These are phyloP conservation scores for Imbricaverruca yamaguchii DNA, from an alignment of 2,888 invertebrate genomes.

Conservation along the genomic window DNA sequence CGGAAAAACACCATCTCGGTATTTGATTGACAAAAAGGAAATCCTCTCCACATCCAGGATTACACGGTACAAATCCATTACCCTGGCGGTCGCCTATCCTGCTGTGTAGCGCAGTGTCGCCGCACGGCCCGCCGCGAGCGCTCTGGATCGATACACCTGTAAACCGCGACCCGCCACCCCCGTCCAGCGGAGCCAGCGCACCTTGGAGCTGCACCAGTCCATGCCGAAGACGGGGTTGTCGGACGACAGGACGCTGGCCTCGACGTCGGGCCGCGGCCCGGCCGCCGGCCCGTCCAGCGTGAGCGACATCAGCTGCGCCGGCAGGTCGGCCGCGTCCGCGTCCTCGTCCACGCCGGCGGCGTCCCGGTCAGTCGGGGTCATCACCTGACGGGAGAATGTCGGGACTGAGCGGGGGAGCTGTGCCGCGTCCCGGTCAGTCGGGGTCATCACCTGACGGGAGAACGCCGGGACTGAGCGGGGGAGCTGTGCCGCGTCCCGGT, in stretches of 20 bases:
- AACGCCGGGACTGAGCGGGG: no score
- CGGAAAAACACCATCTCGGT: no score
- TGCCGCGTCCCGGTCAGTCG: not conserved
- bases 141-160: no score
- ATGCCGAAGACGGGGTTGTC: constrained; percentile 64
- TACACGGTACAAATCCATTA: no score
- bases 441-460: constrained; percentile 1
- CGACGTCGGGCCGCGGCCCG: constrained; percentile 47
- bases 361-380: not conserved
- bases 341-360: constrained; percentile 36
- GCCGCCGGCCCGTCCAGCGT: not conserved
- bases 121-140: no score
- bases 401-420: no score
- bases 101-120: no score
- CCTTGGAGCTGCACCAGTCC: constrained; percentile 56
- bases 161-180: not conserved
- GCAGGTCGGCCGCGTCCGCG: constrained; percentile 26
- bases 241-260: constrained; percentile 56
- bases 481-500: no score
- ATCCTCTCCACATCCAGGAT: no score
- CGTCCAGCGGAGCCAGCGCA: constrained; percentile 36
- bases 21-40: no score
- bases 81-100: no score
- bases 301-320: not conserved
- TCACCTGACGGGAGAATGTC: not conserved